Conservation (phyloP, 2,888 invertebrate genomes). For the Zygaena filipendulae region DNA sequence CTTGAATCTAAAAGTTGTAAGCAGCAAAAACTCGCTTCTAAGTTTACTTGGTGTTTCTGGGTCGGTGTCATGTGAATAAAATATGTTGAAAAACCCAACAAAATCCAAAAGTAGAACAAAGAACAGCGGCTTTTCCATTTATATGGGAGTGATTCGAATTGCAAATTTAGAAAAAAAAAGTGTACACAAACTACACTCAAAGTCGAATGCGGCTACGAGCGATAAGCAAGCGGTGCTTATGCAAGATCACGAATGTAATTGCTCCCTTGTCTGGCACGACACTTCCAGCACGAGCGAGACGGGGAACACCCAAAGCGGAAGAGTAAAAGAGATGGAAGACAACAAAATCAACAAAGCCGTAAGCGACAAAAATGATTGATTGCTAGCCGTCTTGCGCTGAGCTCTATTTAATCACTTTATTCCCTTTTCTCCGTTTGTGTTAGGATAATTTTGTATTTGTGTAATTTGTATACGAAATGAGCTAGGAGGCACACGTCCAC, state of each 20-base stretch:
- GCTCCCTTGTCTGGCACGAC: slow-evolving; percentile 69
- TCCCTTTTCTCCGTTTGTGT: slow-evolving; percentile 69
- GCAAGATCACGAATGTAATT: slow-evolving; percentile 71
- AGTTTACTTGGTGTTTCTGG: no score
- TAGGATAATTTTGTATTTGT: slow-evolving; percentile 67
- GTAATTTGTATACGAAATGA: slow-evolving; percentile 67
- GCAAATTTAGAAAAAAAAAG: slow-evolving; percentile 62
- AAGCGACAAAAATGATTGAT: slow-evolving; percentile 70
- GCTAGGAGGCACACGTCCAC: slow-evolving; percentile 44
- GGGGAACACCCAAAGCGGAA: slow-evolving; percentile 21
- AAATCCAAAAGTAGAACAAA: slow-evolving; percentile 21
- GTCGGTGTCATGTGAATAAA: no score
- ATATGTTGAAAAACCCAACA: slow-evolving; percentile 7
- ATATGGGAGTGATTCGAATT: slow-evolving; percentile 55
- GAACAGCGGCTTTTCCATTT: slow-evolving; percentile 36
- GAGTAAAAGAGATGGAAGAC: slow-evolving; percentile 36
- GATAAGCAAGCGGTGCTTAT: slow-evolving; percentile 69
- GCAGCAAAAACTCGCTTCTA: no score
- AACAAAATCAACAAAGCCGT: slow-evolving; percentile 49
- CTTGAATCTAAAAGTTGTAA: no score
- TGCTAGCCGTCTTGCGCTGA: slow-evolving; percentile 66
- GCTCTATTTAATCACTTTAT: slow-evolving; percentile 71
- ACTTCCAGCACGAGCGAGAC: slow-evolving; percentile 61
- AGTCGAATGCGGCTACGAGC: slow-evolving; percentile 62
- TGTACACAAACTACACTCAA: slow-evolving; percentile 56